Base-by-base conservation (phyloP, 2,797 vertebrate species). In the Poecile montanus region DNA sequence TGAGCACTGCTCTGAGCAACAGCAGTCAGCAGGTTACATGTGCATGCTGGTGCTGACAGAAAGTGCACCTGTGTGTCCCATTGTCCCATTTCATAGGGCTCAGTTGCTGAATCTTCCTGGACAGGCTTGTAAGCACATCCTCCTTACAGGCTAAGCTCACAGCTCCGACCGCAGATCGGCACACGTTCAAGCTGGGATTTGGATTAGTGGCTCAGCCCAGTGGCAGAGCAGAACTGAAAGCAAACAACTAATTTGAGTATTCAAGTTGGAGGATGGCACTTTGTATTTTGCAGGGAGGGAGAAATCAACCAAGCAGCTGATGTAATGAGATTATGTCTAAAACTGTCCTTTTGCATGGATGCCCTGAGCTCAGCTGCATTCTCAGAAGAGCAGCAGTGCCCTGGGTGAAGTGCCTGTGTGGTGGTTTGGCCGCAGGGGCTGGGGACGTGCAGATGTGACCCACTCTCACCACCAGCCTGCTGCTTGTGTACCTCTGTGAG, bases 341-440 rank as follows among this genome's bases (percentile, higher is more conserved):
- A 88, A 7, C 12, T 1, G 1, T 71, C 53, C 61, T 73, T 48
- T 71, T 57, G 38, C 67, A 70, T 4, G 25, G 63, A 79, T 26
- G 50, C 50, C 34, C 67, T 56, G 10, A 84, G 63, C 56, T 75
- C 71, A 91, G 60, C 73, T 81, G 58, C 0, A 1, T 27, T 53
- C 65, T 53, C 63, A 56, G 71, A 78, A 51, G 42, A 78, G 77
- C 42, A 7, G 81, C 6, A 12, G 26, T 54, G 42, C 74, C 53
- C 18, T 0, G 0, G 47, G 18, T 13, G 16, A 71, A 27, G 32
- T 27, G 32, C 27, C 57, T 66, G 40, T 0, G 50, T 10, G 54
- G 15, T 54, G 53, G 27, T 36, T 73, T 42, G 67, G 51, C 63
- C 79, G 51, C 51, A 65, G 44, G 48, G 29, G 38, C 34, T 0